Conservation (phyloP, 2,888 invertebrate genomes). For the Eremobia ochroleuca region DNA sequence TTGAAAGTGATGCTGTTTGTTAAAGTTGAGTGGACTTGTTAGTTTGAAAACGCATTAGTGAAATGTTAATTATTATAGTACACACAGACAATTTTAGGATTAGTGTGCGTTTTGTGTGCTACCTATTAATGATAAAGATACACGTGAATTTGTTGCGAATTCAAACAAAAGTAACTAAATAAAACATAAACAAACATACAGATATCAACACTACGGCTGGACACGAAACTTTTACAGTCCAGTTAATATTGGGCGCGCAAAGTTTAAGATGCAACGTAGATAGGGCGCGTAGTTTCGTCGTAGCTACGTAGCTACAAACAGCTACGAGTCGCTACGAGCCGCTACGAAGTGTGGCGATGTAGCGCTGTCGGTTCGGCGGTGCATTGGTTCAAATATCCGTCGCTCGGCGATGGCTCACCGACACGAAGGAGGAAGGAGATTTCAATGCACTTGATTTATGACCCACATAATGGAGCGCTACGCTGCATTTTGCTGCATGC, state of each 20-base stretch:
- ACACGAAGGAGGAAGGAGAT: constrained; percentile 89
- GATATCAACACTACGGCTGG: constrained; percentile 22
- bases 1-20: constrained; percentile 27
- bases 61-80: not conserved
- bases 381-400: constrained; percentile 86
- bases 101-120: not conserved
- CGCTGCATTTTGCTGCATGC: constrained; percentile 87
- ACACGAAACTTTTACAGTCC: constrained; percentile 48
- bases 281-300: constrained; percentile 50
- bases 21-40: constrained; percentile 13
- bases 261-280: constrained; percentile 60
- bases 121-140: not conserved
- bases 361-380: constrained; percentile 71
- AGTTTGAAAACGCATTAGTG: constrained; percentile 4
- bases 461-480: constrained; percentile 85
- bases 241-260: constrained; percentile 53
- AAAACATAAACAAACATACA: constrained; percentile 24
- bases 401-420: constrained; percentile 84
- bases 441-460: constrained; percentile 90
- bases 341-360: constrained; percentile 53
- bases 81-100: not conserved
- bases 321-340: constrained; percentile 50
- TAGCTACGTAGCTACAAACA: constrained; percentile 42
- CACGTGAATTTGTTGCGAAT: not conserved
- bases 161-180: not conserved